Evolutionary conservation across 2,797 vertebrate genomes (phyloP), one percentile per base, ranked within the genome.

Genomic region (Syngnathus acus): DNA sequence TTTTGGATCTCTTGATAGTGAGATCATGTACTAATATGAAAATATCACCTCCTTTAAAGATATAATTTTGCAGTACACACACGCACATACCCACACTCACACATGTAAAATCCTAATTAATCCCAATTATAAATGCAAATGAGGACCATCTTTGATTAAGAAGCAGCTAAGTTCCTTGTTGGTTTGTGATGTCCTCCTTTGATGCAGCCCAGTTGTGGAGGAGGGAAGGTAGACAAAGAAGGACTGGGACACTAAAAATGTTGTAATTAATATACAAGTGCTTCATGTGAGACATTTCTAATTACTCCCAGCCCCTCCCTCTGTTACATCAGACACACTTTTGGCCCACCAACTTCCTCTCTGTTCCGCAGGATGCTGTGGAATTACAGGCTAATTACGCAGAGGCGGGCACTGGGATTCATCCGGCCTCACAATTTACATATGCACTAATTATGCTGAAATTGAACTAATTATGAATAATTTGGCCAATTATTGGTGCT

Each of bases 51-150:
- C 2, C 11, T 57, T 4, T 6, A 68, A 53, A 55, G 72, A 62
- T 21, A 64, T 72, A 32, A 16, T 26, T 11, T 23, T 65, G 60
- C n/a, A 51, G 53, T 3, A 54, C 65, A 65, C 62, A 72, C 60
- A 67, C 63, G 70, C 54, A 72, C 62, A 69, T 26, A 2, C 26
- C 2, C 26, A 26, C 26, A 26, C 26, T 2, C 26, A 26, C 63
- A 69, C 68, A 54, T 51, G 66, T 65, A 54, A 78, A 9, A 59
- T 19, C 54, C 80, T 82, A 78, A 80, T 89, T 90, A 91, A 90
- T 81, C 82, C 76, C 81, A 84, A 89, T 91, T 88, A 87, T 79
- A 89, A 89, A 91, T 91, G 88, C 88, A 90, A 89, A 90, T 90
- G 75, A 86, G 81, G 68, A 78, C 77, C 51, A 84, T 85, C 85